These are phyloP conservation scores for Puma concolor DNA, from an alignment of 2,113 vertebrate genomes.

Conservation along the genomic window DNA sequence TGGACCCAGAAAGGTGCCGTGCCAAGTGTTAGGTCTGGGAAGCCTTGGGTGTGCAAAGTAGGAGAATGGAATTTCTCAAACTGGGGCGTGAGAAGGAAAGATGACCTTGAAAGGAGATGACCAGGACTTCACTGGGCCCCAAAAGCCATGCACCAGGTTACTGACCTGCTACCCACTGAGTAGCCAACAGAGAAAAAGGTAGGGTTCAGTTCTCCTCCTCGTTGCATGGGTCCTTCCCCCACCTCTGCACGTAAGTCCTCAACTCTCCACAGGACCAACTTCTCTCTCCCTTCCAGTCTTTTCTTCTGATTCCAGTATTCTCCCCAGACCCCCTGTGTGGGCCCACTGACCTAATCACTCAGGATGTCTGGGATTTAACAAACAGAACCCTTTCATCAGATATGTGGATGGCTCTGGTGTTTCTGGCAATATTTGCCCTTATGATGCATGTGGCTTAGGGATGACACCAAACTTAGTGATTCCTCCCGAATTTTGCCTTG, in stretches of 20 bases:
- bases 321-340: neutral
- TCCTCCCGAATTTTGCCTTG: neutral
- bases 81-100: neutral
- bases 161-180: neutral
- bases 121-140: neutral
- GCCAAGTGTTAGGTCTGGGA: neutral
- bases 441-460: accelerated
- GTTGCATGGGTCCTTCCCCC: neutral
- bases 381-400: neutral
- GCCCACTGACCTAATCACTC: neutral
- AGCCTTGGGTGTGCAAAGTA: neutral
- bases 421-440: neutral
- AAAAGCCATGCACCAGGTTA: neutral
- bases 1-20: neutral
- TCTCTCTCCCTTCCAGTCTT: neutral
- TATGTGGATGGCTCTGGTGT: neutral
- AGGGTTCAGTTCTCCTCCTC: neutral
- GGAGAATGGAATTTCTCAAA: neutral
- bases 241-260: neutral
- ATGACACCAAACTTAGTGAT: neutral
- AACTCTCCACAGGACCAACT: neutral
- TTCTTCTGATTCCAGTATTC: neutral
- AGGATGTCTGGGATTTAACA: neutral
- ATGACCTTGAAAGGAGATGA: neutral
- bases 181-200: neutral